Conservation (phyloP, 2,888 invertebrate genomes). For the Dromius quadrimaculatus region DNA sequence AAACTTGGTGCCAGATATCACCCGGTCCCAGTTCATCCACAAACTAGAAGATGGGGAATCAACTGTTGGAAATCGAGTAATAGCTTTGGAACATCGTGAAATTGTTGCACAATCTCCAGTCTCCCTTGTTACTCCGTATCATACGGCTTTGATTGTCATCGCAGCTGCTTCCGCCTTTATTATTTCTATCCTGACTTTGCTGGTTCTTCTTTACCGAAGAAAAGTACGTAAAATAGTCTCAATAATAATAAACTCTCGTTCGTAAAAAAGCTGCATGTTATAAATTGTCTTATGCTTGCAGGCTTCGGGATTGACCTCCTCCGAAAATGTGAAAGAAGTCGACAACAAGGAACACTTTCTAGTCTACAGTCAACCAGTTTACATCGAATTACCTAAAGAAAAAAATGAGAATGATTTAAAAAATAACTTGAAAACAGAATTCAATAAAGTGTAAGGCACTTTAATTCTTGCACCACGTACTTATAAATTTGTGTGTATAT, state of each 20-base stretch:
- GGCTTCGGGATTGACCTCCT: conserved; percentile 68
- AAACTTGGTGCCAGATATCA: conserved; percentile 73
- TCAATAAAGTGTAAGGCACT: conserved; percentile 41
- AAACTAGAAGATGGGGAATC: conserved; percentile 65
- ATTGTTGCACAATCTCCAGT: conserved; percentile 77
- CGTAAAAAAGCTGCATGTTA: no score
- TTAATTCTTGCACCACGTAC: conserved; percentile 38
- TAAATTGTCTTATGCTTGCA: conserved; percentile 48
- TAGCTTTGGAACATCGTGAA: conserved; percentile 75
- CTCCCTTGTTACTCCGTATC: conserved; percentile 78
- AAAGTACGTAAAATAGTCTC: conserved; percentile 64
- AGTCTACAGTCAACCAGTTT: conserved; percentile 75
- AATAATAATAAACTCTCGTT: background rate
- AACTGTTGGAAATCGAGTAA: conserved; percentile 63
- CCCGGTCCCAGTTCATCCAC: conserved; percentile 74
- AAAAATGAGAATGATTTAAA: conserved; percentile 66
- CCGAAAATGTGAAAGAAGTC: conserved; percentile 68
- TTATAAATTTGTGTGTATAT: conserved; percentile 34
- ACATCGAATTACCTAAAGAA: conserved; percentile 77
- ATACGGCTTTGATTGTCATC: conserved; percentile 81
- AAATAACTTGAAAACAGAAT: conserved; percentile 10
- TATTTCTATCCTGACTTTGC: conserved; percentile 80
- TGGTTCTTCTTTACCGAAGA: conserved; percentile 80
- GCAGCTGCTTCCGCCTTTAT: conserved; percentile 85
- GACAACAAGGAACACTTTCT: conserved; percentile 71